Percentiles rank a stretch among this genome's conserved stretches.
Evolutionary conservation across 2,797 vertebrate species (phyloP).

Genomic region (Poliocrania exsul): DNA sequence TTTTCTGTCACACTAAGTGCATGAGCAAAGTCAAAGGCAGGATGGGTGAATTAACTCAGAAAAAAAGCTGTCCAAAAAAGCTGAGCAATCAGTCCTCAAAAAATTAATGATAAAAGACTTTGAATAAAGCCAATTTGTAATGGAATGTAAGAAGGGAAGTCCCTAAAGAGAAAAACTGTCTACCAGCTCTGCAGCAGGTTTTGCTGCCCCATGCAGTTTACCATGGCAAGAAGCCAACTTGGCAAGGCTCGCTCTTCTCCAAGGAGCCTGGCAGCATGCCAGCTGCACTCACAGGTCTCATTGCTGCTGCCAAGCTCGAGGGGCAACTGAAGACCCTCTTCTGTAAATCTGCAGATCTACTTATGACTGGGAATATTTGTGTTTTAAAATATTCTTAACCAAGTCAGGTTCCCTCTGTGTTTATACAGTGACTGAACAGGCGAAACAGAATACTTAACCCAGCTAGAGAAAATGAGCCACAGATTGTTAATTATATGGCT

Average conservation of each 20-base stretch:
- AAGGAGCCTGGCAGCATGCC: slow-evolving; percentile 18
- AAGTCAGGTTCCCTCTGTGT: slow-evolving; percentile 13
- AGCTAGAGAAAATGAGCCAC: slow-evolving; percentile 35
- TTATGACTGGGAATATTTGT: background rate
- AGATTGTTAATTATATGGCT: slow-evolving; percentile 64
- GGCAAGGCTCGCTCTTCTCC: background rate
- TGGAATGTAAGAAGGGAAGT: slow-evolving; percentile 62
- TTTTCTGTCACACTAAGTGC: background rate
- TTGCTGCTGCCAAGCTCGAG: background rate
- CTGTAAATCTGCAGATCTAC: background rate
- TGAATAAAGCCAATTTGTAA: slow-evolving; percentile 63
- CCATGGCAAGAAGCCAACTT: slow-evolving; percentile 47
- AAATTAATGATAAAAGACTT: slow-evolving; percentile 63
- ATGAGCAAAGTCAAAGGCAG: background rate
- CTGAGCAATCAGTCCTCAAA: slow-evolving; percentile 61
- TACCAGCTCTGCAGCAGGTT: slow-evolving; percentile 61
- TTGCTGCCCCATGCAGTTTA: slow-evolving; percentile 64
- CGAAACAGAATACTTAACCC: slow-evolving; percentile 23
- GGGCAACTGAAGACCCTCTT: slow-evolving; percentile 13
- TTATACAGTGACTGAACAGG: slow-evolving; percentile 7
- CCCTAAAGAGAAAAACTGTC: slow-evolving; percentile 55
- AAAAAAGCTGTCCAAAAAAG: slow-evolving; percentile 46
- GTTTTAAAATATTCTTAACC: slow-evolving; percentile 13
- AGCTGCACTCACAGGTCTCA: slow-evolving; percentile 8
- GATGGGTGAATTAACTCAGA: slow-evolving; percentile 6